A percentile compares a stretch with the other conserved stretches of the same genome.
Evolutionary conservation across 1,140 invertebrate species (phyloP).

Genomic region (Procambarus virginalis): DNA sequence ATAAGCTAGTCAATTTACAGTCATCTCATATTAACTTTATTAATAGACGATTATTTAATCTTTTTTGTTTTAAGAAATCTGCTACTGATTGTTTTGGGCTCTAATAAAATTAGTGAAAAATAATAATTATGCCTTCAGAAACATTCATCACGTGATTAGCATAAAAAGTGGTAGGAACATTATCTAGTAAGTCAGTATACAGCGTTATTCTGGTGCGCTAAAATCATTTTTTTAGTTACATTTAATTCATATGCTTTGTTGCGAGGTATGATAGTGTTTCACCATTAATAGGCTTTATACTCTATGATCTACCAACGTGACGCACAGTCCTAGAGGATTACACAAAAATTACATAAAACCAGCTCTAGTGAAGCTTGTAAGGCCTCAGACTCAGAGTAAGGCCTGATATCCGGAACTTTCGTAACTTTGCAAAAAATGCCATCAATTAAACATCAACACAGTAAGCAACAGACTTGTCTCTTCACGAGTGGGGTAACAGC

Average conservation of each 20-base stretch:
- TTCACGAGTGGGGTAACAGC: conserved; percentile 20
- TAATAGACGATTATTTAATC: conserved; percentile 41
- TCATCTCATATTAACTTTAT: conserved; percentile 63
- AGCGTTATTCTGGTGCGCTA: conserved; percentile 50
- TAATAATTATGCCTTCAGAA: conserved; percentile 66
- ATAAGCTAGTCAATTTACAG: conserved; percentile 59
- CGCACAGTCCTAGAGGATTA: conserved; percentile 60
- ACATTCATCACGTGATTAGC: conserved; percentile 67
- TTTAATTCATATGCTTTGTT: conserved; percentile 67
- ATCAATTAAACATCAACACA: conserved; percentile 67
- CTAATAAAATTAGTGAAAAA: conserved; percentile 59
- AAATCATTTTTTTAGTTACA: conserved; percentile 55
- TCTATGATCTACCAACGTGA: conserved; percentile 66
- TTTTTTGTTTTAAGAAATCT: conserved; percentile 50
- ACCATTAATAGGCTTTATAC: conserved; percentile 67
- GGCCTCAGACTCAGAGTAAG: conserved; percentile 65
- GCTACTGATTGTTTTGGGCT: conserved; percentile 64
- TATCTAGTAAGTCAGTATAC: conserved; percentile 66
- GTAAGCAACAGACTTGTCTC: conserved; percentile 59
- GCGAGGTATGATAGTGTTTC: conserved; percentile 68
- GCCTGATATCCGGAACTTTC: conserved; percentile 67
- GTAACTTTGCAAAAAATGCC: conserved; percentile 66
- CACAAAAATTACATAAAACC: conserved; percentile 67
- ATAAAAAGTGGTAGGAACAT: conserved; percentile 69
- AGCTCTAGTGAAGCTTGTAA: conserved; percentile 66